phyloP scores from a whole-genome alignment of 2,113 vertebrate species.

The Silurus asotus region DNA sequence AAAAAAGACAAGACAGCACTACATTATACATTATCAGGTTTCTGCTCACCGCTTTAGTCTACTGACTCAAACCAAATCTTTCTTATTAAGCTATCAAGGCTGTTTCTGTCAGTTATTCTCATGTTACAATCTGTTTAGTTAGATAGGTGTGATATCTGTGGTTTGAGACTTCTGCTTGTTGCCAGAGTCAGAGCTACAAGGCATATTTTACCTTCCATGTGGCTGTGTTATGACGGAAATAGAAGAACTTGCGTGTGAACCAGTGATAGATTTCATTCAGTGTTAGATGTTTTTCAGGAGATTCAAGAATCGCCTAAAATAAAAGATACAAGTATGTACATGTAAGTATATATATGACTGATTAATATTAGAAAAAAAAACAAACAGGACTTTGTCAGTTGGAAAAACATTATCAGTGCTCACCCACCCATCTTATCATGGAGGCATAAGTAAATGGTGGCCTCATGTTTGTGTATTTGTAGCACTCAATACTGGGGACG shows the following conservation, averaged over 20 bases:
- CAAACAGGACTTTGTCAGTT: not conserved
- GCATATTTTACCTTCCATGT: constrained; percentile 78
- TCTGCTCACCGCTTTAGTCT: not conserved
- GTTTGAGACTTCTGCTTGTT: constrained; percentile 30
- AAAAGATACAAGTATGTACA: not conserved
- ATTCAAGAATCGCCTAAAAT: constrained; percentile 75
- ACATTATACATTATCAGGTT: not conserved
- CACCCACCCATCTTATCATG: constrained; percentile 79
- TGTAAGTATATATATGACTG: not conserved
- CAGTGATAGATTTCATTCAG: constrained; percentile 81
- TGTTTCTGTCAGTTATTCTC: constrained; percentile 15
- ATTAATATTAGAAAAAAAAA: not conserved
- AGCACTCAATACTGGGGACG: constrained; percentile 73
- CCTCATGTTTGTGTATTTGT: constrained; percentile 72
- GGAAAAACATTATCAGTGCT: constrained; percentile 1
- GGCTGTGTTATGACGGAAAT: constrained; percentile 74
- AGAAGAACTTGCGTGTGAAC: constrained; percentile 78
- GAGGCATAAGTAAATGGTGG: constrained; percentile 79
- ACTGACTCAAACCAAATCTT: not conserved
- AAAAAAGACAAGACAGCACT: too few relatives aligned
- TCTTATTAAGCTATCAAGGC: not conserved
- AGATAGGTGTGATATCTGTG: constrained; percentile 30
- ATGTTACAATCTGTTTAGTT: constrained; percentile 28
- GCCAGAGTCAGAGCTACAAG: constrained; percentile 27
- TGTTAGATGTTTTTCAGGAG: constrained; percentile 75